A percentile compares a stretch with the other conserved stretches of the same genome.
Evolutionary conservation across 2,888 invertebrate genomes (phyloP).

Genomic region (Ernsta delagoae): DNA sequence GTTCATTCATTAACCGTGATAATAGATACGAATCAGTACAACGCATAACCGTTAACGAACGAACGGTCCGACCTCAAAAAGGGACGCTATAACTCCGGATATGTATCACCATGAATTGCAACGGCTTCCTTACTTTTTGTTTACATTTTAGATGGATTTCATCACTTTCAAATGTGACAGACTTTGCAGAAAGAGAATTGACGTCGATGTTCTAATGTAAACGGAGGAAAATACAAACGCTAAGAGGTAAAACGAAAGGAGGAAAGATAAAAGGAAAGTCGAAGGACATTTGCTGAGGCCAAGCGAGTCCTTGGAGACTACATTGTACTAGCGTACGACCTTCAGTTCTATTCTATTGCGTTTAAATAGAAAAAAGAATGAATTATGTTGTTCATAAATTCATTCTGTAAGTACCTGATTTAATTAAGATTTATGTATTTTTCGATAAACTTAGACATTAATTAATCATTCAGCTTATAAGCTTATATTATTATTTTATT

Average conservation of each 20-base stretch:
- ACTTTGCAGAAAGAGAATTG: conserved; percentile 8
- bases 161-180: conserved; percentile 9
- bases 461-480: not conserved
- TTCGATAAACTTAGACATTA: not conserved
- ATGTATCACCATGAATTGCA: conserved; percentile 61
- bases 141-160: conserved; percentile 39
- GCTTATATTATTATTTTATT: not conserved
- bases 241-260: conserved; percentile 47
- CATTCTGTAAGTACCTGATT: not conserved
- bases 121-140: conserved; percentile 63
- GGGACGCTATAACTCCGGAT: conserved; percentile 62
- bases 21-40: conserved; percentile 45
- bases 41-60: conserved; percentile 63
- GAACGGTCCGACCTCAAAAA: conserved; percentile 60
- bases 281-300: conserved; percentile 61
- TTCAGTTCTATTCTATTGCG: conserved; percentile 36
- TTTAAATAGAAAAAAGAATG: not conserved
- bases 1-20: conserved; percentile 39
- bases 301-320: conserved; percentile 60
- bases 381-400: too few relatives aligned
- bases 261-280: conserved; percentile 52
- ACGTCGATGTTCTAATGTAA: conserved; percentile 11
- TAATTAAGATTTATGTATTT: not conserved
- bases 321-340: conserved; percentile 57
- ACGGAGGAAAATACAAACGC: conserved; percentile 34